These are phyloP conservation scores for Chloroceryle inda DNA, from an alignment of 2,797 vertebrate genomes.

Conservation along the genomic window DNA sequence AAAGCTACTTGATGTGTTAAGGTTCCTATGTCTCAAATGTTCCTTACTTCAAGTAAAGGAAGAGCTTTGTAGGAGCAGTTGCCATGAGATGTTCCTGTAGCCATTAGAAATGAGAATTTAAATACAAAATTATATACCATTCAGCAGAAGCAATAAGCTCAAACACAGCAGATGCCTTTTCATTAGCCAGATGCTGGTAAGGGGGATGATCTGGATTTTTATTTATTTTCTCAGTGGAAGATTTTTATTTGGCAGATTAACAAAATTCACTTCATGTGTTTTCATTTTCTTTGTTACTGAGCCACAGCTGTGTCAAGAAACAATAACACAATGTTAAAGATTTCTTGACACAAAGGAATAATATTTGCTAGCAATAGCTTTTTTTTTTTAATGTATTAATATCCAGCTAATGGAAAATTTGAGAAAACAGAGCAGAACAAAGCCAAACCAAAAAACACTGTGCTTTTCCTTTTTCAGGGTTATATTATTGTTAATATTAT, in stretches of 20 bases:
- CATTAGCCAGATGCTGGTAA: neutral
- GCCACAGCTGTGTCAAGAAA: neutral
- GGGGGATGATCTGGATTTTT: neutral
- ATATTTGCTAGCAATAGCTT: neutral
- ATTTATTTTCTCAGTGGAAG: neutral
- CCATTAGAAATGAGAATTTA: neutral
- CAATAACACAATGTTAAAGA: neutral
- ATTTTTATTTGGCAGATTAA: neutral
- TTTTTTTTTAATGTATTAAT: neutral
- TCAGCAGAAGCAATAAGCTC: neutral
- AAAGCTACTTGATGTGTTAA: neutral
- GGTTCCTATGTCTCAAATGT: neutral
- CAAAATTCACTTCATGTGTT: neutral
- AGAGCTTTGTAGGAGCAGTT: neutral
- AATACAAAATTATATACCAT: neutral
- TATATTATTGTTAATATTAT: neutral
- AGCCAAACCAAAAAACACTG: neutral
- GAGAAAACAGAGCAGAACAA: neutral
- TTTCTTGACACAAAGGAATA: neutral
- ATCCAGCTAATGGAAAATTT: neutral
- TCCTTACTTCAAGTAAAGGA: neutral
- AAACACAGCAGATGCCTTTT: constrained; percentile 3
- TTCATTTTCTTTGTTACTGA: neutral
- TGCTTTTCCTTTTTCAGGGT: neutral
- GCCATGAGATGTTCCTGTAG: neutral